phyloP scores from a whole-genome alignment of 2,797 vertebrate species.

The Manis pentadactyla region DNA sequence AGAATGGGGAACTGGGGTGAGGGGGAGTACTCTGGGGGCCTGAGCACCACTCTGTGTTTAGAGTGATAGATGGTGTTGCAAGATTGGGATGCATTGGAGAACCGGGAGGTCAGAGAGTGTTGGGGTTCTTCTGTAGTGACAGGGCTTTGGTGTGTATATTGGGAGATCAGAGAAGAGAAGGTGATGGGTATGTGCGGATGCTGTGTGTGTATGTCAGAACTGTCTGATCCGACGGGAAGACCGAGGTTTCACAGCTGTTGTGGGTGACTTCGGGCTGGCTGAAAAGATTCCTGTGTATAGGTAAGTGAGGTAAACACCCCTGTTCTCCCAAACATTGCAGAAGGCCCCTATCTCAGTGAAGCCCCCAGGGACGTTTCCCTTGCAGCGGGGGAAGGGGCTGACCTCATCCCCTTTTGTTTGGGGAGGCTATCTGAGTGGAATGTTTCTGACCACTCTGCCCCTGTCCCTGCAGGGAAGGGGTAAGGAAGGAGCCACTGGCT shows the following conservation, averaged over 20 bases:
- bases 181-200: background rate
- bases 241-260: constrained; percentile 91
- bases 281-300: constrained; percentile 98
- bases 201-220: constrained; percentile 88
- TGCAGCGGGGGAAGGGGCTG: background rate
- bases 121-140: background rate
- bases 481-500: constrained; percentile 91
- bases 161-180: constrained; percentile 5
- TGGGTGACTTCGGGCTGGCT: constrained; percentile 97
- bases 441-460: constrained; percentile 56
- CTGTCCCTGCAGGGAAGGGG: constrained; percentile 88
- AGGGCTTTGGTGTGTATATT: background rate
- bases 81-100: background rate
- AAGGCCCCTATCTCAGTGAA: background rate
- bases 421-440: background rate
- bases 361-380: background rate
- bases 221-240: constrained; percentile 94
- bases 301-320: constrained; percentile 87
- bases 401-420: background rate
- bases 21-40: background rate
- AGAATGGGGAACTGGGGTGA: background rate
- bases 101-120: background rate
- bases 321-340: background rate
- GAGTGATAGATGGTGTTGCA: background rate
- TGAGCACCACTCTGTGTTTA: background rate